These are phyloP conservation scores for Coryphaenoides rupestris DNA, from an alignment of 2,113 vertebrate species.

Conservation along the genomic window DNA sequence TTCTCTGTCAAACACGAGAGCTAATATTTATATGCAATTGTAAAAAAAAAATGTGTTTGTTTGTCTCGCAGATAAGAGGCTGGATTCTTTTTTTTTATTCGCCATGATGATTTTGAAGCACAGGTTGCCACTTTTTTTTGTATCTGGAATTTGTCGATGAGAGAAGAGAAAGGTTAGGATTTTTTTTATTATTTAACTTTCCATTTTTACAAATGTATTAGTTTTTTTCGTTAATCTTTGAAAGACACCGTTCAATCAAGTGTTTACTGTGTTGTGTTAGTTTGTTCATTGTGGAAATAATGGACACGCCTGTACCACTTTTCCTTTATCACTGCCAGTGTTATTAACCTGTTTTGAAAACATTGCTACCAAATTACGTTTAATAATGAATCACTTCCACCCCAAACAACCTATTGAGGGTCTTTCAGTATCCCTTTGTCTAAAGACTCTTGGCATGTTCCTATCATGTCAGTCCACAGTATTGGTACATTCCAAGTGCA, in stretches of 20 bases:
- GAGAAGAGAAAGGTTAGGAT: not conserved
- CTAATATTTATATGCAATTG: conserved; percentile 64
- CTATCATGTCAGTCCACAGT: no score
- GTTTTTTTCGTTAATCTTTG: not conserved
- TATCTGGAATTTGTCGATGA: not conserved
- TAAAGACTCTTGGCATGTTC: no score
- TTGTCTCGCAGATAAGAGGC: conserved; percentile 13
- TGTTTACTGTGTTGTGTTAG: not conserved
- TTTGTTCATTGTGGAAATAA: not conserved
- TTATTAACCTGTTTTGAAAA: no score
- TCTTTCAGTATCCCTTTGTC: no score
- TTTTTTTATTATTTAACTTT: not conserved
- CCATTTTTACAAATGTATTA: not conserved
- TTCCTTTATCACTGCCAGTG: no score
- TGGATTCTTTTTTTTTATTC: conserved; percentile 37
- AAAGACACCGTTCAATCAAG: not conserved
- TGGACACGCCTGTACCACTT: not conserved
- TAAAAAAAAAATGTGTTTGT: conserved; percentile 17
- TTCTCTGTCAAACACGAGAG: conserved; percentile 49
- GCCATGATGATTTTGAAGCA: conserved; percentile 38
- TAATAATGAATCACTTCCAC: no score
- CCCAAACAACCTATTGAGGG: no score
- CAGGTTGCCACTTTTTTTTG: conserved; percentile 49
- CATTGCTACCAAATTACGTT: no score
- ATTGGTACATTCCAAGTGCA: no score